phyloP scores from a whole-genome alignment of 2,888 invertebrate species.

The Punctoribates punctum region DNA sequence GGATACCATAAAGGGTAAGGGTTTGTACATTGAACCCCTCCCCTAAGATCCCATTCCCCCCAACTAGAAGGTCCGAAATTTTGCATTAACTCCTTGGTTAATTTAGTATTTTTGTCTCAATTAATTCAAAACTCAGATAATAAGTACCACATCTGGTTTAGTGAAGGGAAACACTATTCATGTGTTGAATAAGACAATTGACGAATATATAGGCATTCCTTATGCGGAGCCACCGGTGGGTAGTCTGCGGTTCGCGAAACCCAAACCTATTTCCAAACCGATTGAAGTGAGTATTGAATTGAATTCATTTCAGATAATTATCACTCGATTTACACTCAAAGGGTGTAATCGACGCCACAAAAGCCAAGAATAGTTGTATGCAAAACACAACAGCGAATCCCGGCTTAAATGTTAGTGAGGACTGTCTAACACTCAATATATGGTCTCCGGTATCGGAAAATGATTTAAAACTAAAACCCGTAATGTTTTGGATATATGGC shows the following conservation, averaged over 20 bases:
- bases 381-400: neutral
- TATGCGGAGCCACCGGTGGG: neutral
- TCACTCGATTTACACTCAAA: neutral
- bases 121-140: no score
- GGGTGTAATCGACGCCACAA: constrained; percentile 22
- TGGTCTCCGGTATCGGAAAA: neutral
- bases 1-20: no score
- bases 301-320: neutral
- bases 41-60: no score
- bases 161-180: neutral
- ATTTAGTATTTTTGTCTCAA: no score
- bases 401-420: neutral
- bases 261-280: neutral
- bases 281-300: neutral
- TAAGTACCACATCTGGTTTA: neutral
- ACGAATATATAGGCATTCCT: constrained; percentile 5
- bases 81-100: no score
- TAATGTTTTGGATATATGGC: constrained; percentile 15
- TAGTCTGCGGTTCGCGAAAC: neutral
- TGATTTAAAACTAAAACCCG: neutral
- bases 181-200: neutral
- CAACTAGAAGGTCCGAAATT: no score
- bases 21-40: no score
- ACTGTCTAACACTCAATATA: constrained; percentile 20
- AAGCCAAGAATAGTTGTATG: neutral